Conservation (phyloP, 2,113 vertebrate species). For the Meriones unguiculatus region DNA sequence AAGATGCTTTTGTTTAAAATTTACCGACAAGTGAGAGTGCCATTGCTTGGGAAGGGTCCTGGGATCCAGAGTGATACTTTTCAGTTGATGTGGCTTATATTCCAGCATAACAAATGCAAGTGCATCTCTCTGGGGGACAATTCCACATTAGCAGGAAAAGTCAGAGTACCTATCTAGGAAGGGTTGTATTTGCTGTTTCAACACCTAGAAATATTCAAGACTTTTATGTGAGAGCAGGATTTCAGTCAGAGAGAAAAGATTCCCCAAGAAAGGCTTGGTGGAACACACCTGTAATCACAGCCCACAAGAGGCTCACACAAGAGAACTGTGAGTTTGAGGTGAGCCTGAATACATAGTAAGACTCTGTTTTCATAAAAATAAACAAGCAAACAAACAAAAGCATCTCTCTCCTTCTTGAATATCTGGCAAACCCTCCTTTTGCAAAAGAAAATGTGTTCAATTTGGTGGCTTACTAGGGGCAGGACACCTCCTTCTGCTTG, state of each 20-base stretch:
- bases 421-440: background rate
- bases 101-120: background rate
- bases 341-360: too few relatives aligned
- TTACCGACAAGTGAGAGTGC: background rate
- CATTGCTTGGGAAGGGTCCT: background rate
- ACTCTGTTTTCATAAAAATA: background rate
- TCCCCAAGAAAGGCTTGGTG: background rate
- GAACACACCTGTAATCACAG: background rate
- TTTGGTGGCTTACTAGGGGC: background rate
- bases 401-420: background rate
- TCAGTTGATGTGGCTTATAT: background rate
- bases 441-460: background rate
- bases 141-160: background rate
- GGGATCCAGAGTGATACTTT: background rate
- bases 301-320: background rate
- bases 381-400: background rate
- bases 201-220: slow-evolving; percentile 14
- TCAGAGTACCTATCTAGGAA: background rate
- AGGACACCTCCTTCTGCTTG: background rate
- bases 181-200: background rate
- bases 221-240: background rate
- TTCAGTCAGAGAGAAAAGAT: background rate
- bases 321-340: background rate
- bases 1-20: background rate
- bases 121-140: background rate